Percentiles rank a stretch among this genome's conserved stretches.
These are phyloP conservation scores for Euzetes globulus DNA, from an alignment of 2,888 invertebrate genomes.

Conservation along the genomic window DNA sequence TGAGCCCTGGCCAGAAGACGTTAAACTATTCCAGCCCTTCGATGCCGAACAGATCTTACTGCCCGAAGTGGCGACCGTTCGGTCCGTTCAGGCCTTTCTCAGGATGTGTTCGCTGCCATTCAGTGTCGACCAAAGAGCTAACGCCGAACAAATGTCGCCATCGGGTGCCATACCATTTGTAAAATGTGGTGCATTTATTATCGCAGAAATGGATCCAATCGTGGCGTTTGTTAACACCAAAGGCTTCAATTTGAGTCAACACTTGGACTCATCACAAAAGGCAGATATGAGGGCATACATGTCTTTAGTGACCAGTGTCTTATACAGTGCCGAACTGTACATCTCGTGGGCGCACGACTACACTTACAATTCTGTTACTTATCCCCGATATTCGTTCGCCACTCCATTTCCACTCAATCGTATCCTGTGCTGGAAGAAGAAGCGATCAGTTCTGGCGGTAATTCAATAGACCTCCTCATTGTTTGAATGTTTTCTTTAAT, in stretches of 20 bases:
- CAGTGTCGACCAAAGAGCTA: constrained; percentile 69
- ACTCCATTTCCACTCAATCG: constrained; percentile 87
- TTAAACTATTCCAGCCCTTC: constrained; percentile 75
- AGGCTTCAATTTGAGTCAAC: constrained; percentile 65
- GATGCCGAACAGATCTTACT: constrained; percentile 88
- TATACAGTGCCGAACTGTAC: constrained; percentile 85
- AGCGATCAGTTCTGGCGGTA: constrained; percentile 54
- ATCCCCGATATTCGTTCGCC: constrained; percentile 73
- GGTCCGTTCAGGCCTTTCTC: constrained; percentile 73
- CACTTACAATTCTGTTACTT: constrained; percentile 72
- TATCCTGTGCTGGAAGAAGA: constrained; percentile 69
- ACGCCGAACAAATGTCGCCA: constrained; percentile 95
- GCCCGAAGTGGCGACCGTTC: constrained; percentile 82
- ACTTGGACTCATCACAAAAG: constrained; percentile 65
- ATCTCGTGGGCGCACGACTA: constrained; percentile 76
- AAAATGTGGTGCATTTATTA: constrained; percentile 75
- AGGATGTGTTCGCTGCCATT: constrained; percentile 84
- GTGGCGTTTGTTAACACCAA: constrained; percentile 79
- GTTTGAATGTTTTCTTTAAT: background rate
- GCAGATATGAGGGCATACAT: constrained; percentile 91
- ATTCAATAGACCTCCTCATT: background rate
- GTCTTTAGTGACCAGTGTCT: constrained; percentile 73
- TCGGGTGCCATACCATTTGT: constrained; percentile 81
- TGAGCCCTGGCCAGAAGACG: constrained; percentile 85
- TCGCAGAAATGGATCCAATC: constrained; percentile 84